phyloP scores from a whole-genome alignment of 2,797 vertebrate genomes.

The Typhlichthys subterraneus region DNA sequence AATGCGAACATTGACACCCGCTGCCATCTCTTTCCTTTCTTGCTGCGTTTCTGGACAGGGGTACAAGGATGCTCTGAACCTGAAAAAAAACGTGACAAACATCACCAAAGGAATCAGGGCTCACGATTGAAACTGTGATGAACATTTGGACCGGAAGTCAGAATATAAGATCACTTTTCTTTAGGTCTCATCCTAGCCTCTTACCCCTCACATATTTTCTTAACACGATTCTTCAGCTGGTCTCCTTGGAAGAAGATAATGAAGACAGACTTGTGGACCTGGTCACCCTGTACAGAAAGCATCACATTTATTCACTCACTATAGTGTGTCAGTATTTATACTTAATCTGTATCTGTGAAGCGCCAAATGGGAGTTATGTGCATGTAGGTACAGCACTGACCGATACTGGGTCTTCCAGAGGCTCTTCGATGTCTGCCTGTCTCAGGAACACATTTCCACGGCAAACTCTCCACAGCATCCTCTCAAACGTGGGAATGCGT shows the following conservation, averaged over 20 bases:
- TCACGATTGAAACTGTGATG: background rate
- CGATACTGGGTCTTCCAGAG: conserved; percentile 90
- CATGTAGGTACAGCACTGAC: conserved; percentile 67
- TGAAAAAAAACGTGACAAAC: conserved; percentile 58
- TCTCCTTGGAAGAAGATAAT: conserved; percentile 99
- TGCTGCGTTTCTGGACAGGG: conserved; percentile 96
- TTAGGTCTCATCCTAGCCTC: conserved; percentile 11
- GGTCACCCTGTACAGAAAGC: conserved; percentile 82
- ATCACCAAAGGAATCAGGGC: conserved; percentile 12
- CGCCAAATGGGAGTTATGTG: background rate
- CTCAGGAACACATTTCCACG: conserved; percentile 95
- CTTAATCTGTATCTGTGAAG: background rate
- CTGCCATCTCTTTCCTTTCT: conserved; percentile 97
- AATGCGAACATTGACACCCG: conserved; percentile 94
- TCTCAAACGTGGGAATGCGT: conserved; percentile 93
- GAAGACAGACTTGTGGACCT: conserved; percentile 97
- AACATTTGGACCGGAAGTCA: too few relatives aligned
- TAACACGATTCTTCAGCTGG: conserved; percentile 95
- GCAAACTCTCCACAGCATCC: conserved; percentile 98
- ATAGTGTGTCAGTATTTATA: background rate
- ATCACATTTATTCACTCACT: background rate
- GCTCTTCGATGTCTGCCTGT: conserved; percentile 94
- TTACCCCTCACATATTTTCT: conserved; percentile 98
- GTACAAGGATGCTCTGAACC: conserved; percentile 95
- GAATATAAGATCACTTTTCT: background rate